These are phyloP conservation scores for Synanthedon tipuliformis DNA, from an alignment of 2,888 invertebrate genomes.

Conservation along the genomic window DNA sequence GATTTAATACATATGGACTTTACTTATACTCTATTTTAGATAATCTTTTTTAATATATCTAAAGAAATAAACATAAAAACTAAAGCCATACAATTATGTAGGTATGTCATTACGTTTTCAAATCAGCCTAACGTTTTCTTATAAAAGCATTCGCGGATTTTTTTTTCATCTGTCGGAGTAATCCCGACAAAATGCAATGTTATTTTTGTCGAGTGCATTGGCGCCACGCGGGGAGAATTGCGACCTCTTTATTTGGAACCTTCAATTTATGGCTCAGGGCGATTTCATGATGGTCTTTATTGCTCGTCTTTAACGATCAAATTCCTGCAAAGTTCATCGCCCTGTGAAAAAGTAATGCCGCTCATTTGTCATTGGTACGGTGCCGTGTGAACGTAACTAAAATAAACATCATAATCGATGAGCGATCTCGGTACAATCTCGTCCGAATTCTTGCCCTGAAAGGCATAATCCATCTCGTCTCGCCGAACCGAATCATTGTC, in stretches of 20 bases:
- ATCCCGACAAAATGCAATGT: neutral
- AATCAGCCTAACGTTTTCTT: neutral
- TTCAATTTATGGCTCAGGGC: conserved; percentile 4
- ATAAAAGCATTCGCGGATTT: neutral
- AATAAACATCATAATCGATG: conserved; percentile 32
- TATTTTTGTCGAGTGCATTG: neutral
- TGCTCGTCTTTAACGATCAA: conserved; percentile 15
- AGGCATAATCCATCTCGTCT: conserved; percentile 23
- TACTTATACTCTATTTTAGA: too few species aligned
- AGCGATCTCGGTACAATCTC: conserved; percentile 6
- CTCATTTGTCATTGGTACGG: conserved; percentile 20
- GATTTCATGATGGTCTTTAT: conserved; percentile 4
- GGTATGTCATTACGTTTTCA: neutral
- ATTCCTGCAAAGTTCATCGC: conserved; percentile 27
- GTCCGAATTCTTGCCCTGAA: conserved; percentile 6
- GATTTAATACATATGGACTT: too few species aligned
- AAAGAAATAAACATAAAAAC: too few species aligned
- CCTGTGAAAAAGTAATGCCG: neutral
- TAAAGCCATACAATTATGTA: too few species aligned
- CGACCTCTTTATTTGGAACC: conserved; percentile 3
- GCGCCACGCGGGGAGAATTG: conserved; percentile 3
- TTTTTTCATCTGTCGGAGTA: neutral
- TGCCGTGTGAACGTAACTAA: conserved; percentile 28
- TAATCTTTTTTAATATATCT: too few species aligned
- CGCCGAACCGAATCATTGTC: conserved; percentile 36